Evolutionary conservation across 1,140 invertebrate species (phyloP).

Genomic region (Drosophila jambulina): DNA sequence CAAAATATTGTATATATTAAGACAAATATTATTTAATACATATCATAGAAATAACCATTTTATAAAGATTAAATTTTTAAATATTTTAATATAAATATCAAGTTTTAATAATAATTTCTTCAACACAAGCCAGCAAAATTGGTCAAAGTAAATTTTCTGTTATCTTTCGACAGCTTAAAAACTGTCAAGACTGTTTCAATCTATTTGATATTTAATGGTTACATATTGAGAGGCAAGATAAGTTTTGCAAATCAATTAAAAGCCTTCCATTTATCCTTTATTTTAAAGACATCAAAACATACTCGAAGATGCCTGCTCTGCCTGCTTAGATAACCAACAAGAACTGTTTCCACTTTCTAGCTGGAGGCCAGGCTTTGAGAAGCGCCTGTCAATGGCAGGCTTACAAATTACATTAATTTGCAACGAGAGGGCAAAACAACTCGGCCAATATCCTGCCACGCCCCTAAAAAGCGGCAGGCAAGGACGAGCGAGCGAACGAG

Average conservation of each 20-base stretch:
- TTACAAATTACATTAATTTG: slow-evolving; percentile 70
- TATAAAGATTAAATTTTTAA: too few relatives aligned
- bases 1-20: neutral
- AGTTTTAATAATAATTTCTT: neutral
- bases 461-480: neutral
- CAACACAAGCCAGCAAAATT: neutral
- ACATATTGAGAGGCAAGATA: neutral
- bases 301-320: neutral
- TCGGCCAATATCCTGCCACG: slow-evolving; percentile 14
- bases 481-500: slow-evolving; percentile 1
- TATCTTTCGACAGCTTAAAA: neutral
- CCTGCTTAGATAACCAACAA: neutral
- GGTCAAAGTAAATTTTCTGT: neutral
- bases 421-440: slow-evolving; percentile 53
- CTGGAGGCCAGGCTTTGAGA: slow-evolving; percentile 24
- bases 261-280: neutral
- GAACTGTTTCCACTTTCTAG: slow-evolving; percentile 15
- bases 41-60: too few relatives aligned
- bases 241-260: neutral
- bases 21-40: too few relatives aligned
- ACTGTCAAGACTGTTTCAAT: slow-evolving; percentile 4
- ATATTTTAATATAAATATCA: too few relatives aligned
- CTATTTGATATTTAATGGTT: neutral
- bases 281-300: neutral
- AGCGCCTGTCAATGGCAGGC: slow-evolving; percentile 62